Evolutionary conservation across 23 tunicate genomes (phyloP).

Genomic region (Botrylloides violaceus): DNA sequence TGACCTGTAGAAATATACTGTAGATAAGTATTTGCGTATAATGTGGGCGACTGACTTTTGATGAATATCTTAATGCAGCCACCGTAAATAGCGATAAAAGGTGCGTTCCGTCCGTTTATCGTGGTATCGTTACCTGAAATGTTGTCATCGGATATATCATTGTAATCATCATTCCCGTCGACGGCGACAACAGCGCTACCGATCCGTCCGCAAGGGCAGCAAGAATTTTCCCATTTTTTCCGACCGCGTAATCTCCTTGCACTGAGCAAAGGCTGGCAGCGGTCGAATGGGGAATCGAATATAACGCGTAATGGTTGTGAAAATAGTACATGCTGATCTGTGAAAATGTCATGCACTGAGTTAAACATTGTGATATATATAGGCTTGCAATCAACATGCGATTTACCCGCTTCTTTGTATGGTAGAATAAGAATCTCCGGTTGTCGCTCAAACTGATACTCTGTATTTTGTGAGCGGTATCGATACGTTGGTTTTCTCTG

Average conservation of each 20-base stretch:
- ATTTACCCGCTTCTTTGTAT: constrained; percentile 38
- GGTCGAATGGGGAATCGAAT: constrained; percentile 53
- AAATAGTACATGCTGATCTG: constrained; percentile 53
- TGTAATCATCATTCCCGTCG: constrained; percentile 44
- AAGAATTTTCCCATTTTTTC: constrained; percentile 37
- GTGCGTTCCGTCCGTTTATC: too few species aligned
- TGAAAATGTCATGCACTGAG: too few species aligned
- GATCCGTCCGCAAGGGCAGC: constrained; percentile 78
- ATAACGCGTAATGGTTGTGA: constrained; percentile 39
- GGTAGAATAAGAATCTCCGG: constrained; percentile 18
- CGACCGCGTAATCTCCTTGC: constrained; percentile 25
- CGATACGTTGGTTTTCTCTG: constrained; percentile 38
- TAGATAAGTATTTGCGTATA: too few species aligned
- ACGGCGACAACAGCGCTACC: constrained; percentile 72
- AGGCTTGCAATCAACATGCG: too few species aligned
- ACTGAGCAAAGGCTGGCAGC: constrained; percentile 36
- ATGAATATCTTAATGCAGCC: too few species aligned
- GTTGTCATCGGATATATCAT: constrained; percentile 75
- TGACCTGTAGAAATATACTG: too few species aligned
- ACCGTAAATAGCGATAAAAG: too few species aligned
- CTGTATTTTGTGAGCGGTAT: constrained; percentile 33
- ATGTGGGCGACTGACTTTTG: too few species aligned
- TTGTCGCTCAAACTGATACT: constrained; percentile 21
- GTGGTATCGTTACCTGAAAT: constrained; percentile 74
- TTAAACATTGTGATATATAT: too few species aligned